Conservation (phyloP, 2,797 vertebrate genomes). For the Danio albolineatus region DNA sequence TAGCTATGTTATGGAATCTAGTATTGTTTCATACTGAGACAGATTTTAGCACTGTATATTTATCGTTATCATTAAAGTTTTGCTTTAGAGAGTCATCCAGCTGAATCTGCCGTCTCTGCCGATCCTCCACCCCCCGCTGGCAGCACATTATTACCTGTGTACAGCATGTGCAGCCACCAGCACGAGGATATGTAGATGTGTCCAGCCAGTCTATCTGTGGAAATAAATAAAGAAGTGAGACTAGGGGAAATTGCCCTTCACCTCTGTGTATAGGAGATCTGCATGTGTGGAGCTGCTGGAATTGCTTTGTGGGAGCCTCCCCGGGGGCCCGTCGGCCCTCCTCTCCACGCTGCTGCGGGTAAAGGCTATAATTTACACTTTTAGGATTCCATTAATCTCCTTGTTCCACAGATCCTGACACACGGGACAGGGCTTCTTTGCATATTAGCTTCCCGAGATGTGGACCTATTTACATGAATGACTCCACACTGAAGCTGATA, state of each 20-base stretch:
- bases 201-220: slow-evolving; percentile 57
- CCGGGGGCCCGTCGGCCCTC: slow-evolving; percentile 79
- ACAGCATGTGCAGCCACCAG: slow-evolving; percentile 37
- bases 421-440: slow-evolving; percentile 85
- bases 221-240: slow-evolving; percentile 63
- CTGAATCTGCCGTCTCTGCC: background rate
- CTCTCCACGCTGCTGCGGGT: slow-evolving; percentile 77
- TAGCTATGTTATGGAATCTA: no score
- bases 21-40: no score
- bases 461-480: slow-evolving; percentile 85
- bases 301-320: slow-evolving; percentile 82
- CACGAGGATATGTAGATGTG: slow-evolving; percentile 59
- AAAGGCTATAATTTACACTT: slow-evolving; percentile 88
- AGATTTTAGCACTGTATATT: background rate
- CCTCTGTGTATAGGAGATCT: slow-evolving; percentile 79
- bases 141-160: slow-evolving; percentile 47
- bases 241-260: slow-evolving; percentile 85
- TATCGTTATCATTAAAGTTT: background rate
- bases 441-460: slow-evolving; percentile 84
- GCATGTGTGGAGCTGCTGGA: slow-evolving; percentile 80
- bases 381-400: slow-evolving; percentile 87
- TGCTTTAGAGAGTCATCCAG: no score
- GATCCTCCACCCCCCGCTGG: slow-evolving; percentile 12
- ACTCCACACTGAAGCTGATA: slow-evolving; percentile 84
- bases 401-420: slow-evolving; percentile 78